Base-by-base conservation (phyloP, 1,140 invertebrate species). In the Hydropsyche tenuis region DNA sequence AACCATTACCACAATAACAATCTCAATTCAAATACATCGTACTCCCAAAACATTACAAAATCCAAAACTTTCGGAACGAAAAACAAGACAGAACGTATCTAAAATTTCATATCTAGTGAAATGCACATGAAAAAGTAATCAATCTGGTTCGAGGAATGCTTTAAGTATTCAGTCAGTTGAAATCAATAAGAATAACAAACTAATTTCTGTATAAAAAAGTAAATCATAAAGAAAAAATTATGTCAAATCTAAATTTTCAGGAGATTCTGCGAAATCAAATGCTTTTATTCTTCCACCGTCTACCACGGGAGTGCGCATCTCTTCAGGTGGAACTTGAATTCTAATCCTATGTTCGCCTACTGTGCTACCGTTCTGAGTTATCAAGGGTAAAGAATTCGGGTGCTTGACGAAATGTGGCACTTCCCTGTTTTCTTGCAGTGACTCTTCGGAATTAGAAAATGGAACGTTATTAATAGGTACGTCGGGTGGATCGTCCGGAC, bases 271-370 rank as follows among this genome's bases (percentile, higher is more conserved):
- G 37, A 65, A 65, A 53, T 64, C 81, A 74, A 89, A 88, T n/a
- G 86, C 84, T 78, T 86, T 87, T 63, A 88, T 82, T n/a, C 81
- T 81, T 3, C 83, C 87, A 72, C 89, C 88, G 79, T 91, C 90
- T 0, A 91, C 89, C n/a, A 91, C 84, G 0, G 90, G 90, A 0
- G 90, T 92, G 42, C 90, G 85, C 48, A 90, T 83, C 73, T 89
- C 89, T 77, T 90, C 90, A 1, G 88, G 87, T 71, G 89, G 86
- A 25, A 87, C 89, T 81, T 90, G 90, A 14, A 91, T 89, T 69
- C 86, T 85, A 74, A 91, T 91, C 46, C 89, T 89, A 81, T 89
- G 90, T 79, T 90, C 90, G 0, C 86, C 84, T 73, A 89, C 87
- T 12, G 37, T 30, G 12, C 1, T 65, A 18, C 74, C 74, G 53